Conservation (phyloP, 2,888 invertebrate species). For the Norana najaformis region DNA sequence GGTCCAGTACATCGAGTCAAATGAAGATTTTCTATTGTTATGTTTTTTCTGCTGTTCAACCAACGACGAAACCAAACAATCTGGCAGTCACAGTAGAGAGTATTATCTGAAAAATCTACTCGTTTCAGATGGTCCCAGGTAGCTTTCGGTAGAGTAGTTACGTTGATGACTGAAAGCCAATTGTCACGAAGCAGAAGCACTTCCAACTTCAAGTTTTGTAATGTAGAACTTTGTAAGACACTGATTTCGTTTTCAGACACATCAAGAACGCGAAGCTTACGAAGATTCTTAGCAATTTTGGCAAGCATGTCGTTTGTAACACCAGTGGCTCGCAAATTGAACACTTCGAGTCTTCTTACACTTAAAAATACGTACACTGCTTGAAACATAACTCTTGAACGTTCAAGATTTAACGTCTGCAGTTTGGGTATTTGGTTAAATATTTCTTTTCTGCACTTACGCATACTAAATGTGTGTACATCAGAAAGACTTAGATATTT, state of each 20-base stretch:
- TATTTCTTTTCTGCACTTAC: not conserved
- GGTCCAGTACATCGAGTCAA: not conserved
- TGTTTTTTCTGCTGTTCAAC: not conserved
- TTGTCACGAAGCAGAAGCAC: not conserved
- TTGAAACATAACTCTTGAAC: not conserved
- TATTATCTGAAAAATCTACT: constrained; percentile 25
- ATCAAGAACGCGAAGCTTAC: not conserved
- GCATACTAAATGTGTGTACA: not conserved
- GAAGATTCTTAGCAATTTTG: not conserved
- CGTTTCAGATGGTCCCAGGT: not conserved
- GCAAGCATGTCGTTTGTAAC: not conserved
- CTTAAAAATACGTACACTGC: not conserved
- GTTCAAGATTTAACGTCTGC: not conserved
- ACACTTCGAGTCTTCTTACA: not conserved
- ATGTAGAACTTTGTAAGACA: not conserved
- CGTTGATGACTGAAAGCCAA: not conserved
- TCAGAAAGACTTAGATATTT: constrained; percentile 9
- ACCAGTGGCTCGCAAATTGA: not conserved
- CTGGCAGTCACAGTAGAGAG: constrained; percentile 24
- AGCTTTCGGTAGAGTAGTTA: not conserved
- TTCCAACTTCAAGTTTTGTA: not conserved
- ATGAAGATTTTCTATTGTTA: not conserved
- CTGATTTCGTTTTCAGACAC: not conserved
- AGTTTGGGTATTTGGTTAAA: not conserved
- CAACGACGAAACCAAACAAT: constrained; percentile 26